Evolutionary conservation across 35 echinoderm and acorn worm genomes (phyloP).

Genomic region (Heliocidaris tuberculata): DNA sequence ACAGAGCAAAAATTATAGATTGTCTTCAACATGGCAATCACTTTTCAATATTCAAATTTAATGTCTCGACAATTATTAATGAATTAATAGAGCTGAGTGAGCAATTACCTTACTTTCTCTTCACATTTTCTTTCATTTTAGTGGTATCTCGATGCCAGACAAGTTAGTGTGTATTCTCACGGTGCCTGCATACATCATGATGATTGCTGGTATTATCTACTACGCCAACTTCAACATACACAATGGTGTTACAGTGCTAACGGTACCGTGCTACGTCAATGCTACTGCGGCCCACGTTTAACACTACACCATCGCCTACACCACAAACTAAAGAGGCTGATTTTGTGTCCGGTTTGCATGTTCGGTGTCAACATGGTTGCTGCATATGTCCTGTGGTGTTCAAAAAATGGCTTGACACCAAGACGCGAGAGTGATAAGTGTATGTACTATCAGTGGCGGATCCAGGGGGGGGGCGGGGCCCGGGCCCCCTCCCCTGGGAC

Average conservation of each 20-base stretch:
- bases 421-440: no score
- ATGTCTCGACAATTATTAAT: no score
- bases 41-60: no score
- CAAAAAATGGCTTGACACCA: no score
- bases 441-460: no score
- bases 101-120: not conserved
- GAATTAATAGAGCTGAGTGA: no score
- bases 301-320: not conserved
- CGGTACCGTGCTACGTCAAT: slow-evolving; percentile 41
- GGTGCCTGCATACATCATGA: slow-evolving; percentile 16
- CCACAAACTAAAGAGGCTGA: not conserved
- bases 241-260: slow-evolving; percentile 21
- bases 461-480: no score
- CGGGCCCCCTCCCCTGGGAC: no score
- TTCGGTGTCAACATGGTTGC: not conserved
- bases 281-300: slow-evolving; percentile 38
- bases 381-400: no score
- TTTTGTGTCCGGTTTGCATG: not conserved
- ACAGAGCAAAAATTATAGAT: no score
- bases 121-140: not conserved
- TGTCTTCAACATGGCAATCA: no score
- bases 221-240: slow-evolving; percentile 40
- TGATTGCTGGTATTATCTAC: slow-evolving; percentile 23
- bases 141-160: slow-evolving; percentile 42
- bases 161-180: slow-evolving; percentile 45